These are phyloP conservation scores for Eulemur macaco DNA, from an alignment of 2,113 vertebrate species.

Conservation along the genomic window DNA sequence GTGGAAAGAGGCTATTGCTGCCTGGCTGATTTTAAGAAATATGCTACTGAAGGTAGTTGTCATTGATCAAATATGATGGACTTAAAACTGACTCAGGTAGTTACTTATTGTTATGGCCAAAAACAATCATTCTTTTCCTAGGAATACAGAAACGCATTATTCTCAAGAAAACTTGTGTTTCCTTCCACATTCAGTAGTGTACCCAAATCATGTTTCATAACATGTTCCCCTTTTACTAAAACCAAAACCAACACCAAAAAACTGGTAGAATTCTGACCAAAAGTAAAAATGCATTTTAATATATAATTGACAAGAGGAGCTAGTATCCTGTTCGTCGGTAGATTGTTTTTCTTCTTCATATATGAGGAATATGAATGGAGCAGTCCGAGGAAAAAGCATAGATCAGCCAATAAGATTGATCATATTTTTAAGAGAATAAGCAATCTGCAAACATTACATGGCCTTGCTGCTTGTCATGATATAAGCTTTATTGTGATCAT, in stretches of 20 bases:
- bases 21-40: not conserved
- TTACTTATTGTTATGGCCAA: not conserved
- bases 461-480: not conserved
- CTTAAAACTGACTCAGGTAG: not conserved
- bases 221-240: not conserved
- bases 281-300: not conserved
- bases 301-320: not conserved
- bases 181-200: not conserved
- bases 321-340: not conserved
- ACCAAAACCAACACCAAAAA: not conserved
- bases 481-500: not conserved
- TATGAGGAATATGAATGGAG: not conserved
- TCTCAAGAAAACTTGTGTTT: not conserved
- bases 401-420: not conserved
- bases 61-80: slow-evolving; percentile 12
- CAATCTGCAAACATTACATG: not conserved
- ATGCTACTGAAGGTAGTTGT: not conserved
- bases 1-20: not conserved
- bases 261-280: not conserved
- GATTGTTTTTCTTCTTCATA: not conserved
- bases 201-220: not conserved
- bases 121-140: not conserved
- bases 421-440: not conserved
- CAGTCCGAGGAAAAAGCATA: not conserved
- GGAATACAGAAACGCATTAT: not conserved